Evolutionary conservation across 2,113 vertebrate species (phyloP).

Genomic region (Sander lucioperca): DNA sequence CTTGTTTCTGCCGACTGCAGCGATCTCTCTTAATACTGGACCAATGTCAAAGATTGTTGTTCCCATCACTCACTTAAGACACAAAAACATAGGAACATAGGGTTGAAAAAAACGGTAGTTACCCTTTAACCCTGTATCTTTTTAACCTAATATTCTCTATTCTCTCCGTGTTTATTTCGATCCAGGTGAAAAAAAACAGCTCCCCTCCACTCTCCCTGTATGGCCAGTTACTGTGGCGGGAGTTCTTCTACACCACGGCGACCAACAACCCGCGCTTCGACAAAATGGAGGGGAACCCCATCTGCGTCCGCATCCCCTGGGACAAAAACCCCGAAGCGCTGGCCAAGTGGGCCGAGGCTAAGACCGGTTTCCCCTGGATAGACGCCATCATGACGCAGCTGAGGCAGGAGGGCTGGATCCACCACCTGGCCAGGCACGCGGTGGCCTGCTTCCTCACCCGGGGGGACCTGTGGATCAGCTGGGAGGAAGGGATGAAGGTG

Average conservation of each 20-base stretch:
- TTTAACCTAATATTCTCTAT: neutral
- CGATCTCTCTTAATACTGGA: too few relatives aligned
- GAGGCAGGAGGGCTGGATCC: constrained; percentile 86
- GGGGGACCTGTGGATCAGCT: constrained; percentile 86
- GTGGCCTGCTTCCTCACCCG: constrained; percentile 86
- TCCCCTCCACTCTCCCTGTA: constrained; percentile 85
- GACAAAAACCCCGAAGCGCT: constrained; percentile 84
- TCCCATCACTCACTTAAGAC: too few relatives aligned
- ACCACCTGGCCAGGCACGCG: constrained; percentile 84
- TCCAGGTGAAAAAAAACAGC: constrained; percentile 85
- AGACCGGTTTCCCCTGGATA: constrained; percentile 87
- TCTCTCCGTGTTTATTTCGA: too few relatives aligned
- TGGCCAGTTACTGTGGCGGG: constrained; percentile 84
- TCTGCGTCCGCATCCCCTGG: constrained; percentile 86
- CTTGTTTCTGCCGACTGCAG: too few relatives aligned
- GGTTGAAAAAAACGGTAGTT: too few relatives aligned
- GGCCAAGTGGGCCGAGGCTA: constrained; percentile 85
- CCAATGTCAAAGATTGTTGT: too few relatives aligned
- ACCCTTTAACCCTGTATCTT: too few relatives aligned
- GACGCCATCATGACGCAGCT: constrained; percentile 87
- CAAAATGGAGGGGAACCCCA: constrained; percentile 86
- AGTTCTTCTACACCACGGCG: constrained; percentile 85
- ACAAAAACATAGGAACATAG: too few relatives aligned
- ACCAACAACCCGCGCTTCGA: constrained; percentile 86
- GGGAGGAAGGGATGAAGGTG: constrained; percentile 88